Base-by-base conservation (phyloP, 2,888 invertebrate species). In the Volucella zonaria region DNA sequence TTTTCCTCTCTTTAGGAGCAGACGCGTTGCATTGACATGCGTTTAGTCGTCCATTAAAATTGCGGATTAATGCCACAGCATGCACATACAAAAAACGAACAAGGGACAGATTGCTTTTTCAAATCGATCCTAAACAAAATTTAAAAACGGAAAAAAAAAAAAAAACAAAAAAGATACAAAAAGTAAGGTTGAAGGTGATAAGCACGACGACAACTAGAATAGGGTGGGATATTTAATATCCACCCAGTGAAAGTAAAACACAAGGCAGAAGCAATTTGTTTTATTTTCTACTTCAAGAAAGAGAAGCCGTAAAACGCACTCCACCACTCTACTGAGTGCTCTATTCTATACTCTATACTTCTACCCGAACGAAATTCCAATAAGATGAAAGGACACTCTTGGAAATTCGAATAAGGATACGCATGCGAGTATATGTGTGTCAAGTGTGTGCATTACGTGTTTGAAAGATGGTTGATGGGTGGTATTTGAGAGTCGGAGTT, bases 1-100 rank as follows among this genome's bases (percentile, higher is more conserved):
- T 12, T 61, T 42, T 51, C 43, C 8, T 23, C 59, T 70, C 47
- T 80, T 66, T 62, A 75, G 51, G 82, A 83, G 83, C 80, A 80
- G 80, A 81, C 85, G 76, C 81, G 52, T 68, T 85, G 81, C 85
- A 85, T 66, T 85, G 85, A 81, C 81, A 81, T 85, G 81, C 85
- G 85, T 85, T 85, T 62, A 68, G 49, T 51, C 47, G 47, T 12
- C 73, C 58, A 81, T 85, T 85, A 77, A 76, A 76, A 68, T 52
- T 64, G 68, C 45, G 76, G 61, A 80, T 76, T 75, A 68, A 58
- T 81, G 49, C 45, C 40, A 31, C 23, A 49, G 68, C 73, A 67
- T 85, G 76, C 71, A 76, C 14, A 51, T 14, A 51, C 31, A 31
- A 31, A 31, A n/a, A 58, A 64, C 51, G 47, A 14, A 49, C 58